Conservation (phyloP, 2,888 invertebrate genomes). For the Melanotus villosus region DNA sequence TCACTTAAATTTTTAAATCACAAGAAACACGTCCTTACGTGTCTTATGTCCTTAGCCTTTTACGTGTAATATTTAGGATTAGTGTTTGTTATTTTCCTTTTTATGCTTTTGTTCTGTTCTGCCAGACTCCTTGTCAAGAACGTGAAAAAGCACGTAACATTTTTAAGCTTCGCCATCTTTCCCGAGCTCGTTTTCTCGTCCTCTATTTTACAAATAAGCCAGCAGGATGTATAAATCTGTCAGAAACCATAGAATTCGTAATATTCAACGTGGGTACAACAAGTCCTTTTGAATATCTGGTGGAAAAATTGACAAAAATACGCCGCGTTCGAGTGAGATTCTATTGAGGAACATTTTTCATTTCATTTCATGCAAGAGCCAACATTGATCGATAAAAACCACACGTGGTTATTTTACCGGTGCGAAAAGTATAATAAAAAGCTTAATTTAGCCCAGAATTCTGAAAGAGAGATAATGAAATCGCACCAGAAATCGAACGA, state of each 20-base stretch:
- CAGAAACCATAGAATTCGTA: conserved; percentile 6
- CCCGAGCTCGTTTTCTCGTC: neutral
- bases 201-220: neutral
- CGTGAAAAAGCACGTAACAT: neutral
- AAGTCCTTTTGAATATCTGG: neutral
- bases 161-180: neutral
- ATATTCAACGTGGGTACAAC: neutral
- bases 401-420: neutral
- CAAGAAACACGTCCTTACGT: too few relatives aligned
- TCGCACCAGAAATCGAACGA: neutral
- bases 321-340: neutral
- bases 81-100: too few relatives aligned
- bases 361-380: neutral
- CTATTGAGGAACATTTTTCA: neutral
- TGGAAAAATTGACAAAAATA: neutral
- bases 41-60: too few relatives aligned
- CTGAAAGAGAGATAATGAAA: neutral
- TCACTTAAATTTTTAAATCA: too few relatives aligned
- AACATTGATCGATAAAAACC: neutral
- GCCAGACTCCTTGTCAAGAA: neutral
- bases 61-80: too few relatives aligned
- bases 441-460: neutral
- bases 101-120: neutral
- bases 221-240: neutral
- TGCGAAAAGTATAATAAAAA: neutral